phyloP scores from a whole-genome alignment of 2,888 invertebrate genomes.

The Iphiclides podalirius region DNA sequence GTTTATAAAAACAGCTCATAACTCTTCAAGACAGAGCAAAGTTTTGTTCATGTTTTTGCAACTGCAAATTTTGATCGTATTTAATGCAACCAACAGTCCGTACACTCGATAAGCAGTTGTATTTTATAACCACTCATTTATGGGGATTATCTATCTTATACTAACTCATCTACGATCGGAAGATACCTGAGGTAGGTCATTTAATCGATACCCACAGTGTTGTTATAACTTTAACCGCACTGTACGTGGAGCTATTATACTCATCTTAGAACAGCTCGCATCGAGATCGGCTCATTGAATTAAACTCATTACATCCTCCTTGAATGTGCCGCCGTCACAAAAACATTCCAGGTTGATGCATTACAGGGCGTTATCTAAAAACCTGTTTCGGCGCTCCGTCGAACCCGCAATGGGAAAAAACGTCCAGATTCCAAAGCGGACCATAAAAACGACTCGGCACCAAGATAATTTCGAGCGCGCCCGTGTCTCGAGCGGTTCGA shows the following conservation, averaged over 20 bases:
- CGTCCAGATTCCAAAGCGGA: conserved; percentile 74
- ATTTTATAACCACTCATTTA: no score
- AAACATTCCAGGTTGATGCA: conserved; percentile 74
- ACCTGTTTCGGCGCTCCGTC: conserved; percentile 74
- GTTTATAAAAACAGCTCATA: no score
- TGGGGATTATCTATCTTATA: no score
- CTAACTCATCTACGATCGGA: no score
- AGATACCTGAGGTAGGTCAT: neutral
- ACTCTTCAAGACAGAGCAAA: no score
- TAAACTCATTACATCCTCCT: conserved; percentile 68
- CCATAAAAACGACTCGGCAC: conserved; percentile 72
- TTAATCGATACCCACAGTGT: conserved; percentile 5
- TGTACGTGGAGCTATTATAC: conserved; percentile 5
- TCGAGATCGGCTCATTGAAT: conserved; percentile 55
- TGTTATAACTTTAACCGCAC: conserved; percentile 5
- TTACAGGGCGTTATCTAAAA: conserved; percentile 78
- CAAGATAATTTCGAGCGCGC: conserved; percentile 71
- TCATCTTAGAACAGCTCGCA: conserved; percentile 11
- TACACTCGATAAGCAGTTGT: no score
- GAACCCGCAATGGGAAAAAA: conserved; percentile 70
- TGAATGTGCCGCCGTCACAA: conserved; percentile 71
- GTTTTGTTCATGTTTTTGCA: no score
- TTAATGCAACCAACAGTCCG: no score
- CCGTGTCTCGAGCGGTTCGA: conserved; percentile 37
- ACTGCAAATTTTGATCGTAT: no score